These are phyloP conservation scores for Theristicus caerulescens DNA, from an alignment of 2,113 vertebrate species.

Conservation along the genomic window DNA sequence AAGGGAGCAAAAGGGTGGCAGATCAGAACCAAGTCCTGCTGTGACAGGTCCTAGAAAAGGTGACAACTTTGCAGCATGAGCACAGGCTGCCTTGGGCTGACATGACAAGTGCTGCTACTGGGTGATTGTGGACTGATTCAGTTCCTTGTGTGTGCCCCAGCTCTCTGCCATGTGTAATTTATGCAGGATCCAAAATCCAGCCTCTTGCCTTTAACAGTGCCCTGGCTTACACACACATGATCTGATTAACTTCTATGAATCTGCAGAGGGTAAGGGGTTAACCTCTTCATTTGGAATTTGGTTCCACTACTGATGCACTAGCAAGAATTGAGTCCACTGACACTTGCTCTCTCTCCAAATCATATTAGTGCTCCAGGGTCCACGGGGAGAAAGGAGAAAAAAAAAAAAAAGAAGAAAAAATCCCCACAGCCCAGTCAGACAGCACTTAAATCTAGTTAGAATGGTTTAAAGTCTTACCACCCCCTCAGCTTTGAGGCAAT, in stretches of 20 bases:
- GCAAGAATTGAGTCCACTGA: conserved; percentile 25
- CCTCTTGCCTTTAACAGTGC: neutral
- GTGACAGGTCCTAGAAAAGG: neutral
- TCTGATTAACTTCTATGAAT: neutral
- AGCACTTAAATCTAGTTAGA: neutral
- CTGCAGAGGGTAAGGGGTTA: conserved; percentile 38
- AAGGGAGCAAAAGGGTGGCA: neutral
- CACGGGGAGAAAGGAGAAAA: neutral
- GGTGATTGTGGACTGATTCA: neutral
- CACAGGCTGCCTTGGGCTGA: neutral
- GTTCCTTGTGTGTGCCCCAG: neutral
- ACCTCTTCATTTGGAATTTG: neutral
- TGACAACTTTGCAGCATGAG: neutral
- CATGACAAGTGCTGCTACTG: neutral
- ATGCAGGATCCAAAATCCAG: neutral
- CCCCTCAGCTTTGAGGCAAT: neutral
- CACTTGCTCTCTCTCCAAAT: conserved; percentile 46
- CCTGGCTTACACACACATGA: neutral
- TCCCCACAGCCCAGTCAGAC: neutral
- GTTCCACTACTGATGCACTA: neutral
- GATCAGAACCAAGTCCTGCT: neutral
- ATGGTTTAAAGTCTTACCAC: neutral
- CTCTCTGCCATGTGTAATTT: neutral
- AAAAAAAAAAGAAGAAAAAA: neutral
- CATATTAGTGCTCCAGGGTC: neutral